Percentiles rank a stretch among this genome's conserved stretches.
phyloP scores from a whole-genome alignment of 2,797 vertebrate species.

The Lagocephalus sceleratus region DNA sequence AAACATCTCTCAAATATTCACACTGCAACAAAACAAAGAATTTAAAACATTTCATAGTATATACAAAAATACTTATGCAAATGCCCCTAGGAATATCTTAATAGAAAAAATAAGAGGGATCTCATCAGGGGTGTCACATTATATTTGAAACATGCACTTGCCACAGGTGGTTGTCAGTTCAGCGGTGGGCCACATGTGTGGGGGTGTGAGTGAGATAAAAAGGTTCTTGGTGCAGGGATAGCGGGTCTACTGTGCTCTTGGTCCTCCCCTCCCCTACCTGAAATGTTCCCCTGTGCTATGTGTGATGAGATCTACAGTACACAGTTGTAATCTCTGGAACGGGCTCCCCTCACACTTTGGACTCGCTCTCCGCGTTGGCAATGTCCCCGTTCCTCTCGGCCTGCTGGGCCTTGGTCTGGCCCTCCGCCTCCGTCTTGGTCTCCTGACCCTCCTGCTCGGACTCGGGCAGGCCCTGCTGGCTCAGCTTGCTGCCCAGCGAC shows the following conservation, averaged over 20 bases:
- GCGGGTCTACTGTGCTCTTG: constrained; percentile 58
- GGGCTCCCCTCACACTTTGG: constrained; percentile 77
- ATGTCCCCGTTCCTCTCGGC: constrained; percentile 91
- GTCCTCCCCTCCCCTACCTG: constrained; percentile 35
- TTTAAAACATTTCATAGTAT: constrained; percentile 68
- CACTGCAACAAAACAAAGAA: constrained; percentile 69
- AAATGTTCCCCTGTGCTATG: constrained; percentile 16
- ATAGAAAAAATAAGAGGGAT: constrained; percentile 72
- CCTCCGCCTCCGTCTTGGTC: constrained; percentile 69
- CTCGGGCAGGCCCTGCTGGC: constrained; percentile 87
- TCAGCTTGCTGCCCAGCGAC: constrained; percentile 92
- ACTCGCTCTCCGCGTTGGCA: constrained; percentile 90
- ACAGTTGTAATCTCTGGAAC: constrained; percentile 19
- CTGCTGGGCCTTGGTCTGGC: constrained; percentile 77
- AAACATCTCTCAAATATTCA: constrained; percentile 78
- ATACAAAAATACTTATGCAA: constrained; percentile 84
- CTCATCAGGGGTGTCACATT: constrained; percentile 62
- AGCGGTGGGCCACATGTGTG: constrained; percentile 43
- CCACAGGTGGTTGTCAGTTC: constrained; percentile 52
- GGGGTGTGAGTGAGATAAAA: constrained; percentile 35
- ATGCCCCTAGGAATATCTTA: constrained; percentile 72
- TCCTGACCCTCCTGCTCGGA: constrained; percentile 74
- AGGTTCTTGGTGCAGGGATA: constrained; percentile 46
- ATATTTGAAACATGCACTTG: constrained; percentile 75
- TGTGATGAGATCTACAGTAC: constrained; percentile 24